phyloP scores from a whole-genome alignment of 2,797 vertebrate genomes.

The Philypnodon macrostomus region DNA sequence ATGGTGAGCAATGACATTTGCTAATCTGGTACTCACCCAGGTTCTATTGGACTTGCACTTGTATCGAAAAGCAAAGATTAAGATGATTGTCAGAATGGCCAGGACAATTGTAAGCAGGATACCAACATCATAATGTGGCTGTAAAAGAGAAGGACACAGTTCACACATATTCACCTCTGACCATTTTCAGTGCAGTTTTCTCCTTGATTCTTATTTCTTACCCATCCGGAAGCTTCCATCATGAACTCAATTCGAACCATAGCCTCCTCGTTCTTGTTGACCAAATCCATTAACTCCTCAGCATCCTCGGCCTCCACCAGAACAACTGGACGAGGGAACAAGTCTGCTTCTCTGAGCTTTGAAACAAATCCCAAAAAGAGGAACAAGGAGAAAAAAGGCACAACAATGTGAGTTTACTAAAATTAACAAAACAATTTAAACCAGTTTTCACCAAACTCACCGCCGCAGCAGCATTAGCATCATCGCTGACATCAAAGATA shows the following conservation, averaged over 20 bases:
- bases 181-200: not conserved
- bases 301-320: slow-evolving; percentile 86
- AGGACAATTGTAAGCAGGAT: slow-evolving; percentile 92
- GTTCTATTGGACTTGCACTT: slow-evolving; percentile 87
- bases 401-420: slow-evolving; percentile 4
- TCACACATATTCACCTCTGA: too few relatives aligned
- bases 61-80: slow-evolving; percentile 88
- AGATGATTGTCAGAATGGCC: slow-evolving; percentile 83
- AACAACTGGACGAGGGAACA: slow-evolving; percentile 85
- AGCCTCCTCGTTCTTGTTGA: slow-evolving; percentile 95
- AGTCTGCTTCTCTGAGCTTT: slow-evolving; percentile 84
- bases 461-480: slow-evolving; percentile 85
- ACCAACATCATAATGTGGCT: slow-evolving; percentile 91
- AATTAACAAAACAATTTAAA: too few relatives aligned
- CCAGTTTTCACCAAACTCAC: slow-evolving; percentile 64
- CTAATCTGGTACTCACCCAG: slow-evolving; percentile 83
- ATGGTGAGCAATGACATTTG: too few relatives aligned
- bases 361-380: slow-evolving; percentile 1
- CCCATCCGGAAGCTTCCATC: slow-evolving; percentile 81
- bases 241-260: slow-evolving; percentile 88
- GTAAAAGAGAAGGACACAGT: slow-evolving; percentile 1
- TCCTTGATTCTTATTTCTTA: slow-evolving; percentile 59
- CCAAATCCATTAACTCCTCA: slow-evolving; percentile 89
- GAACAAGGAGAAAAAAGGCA: not conserved
- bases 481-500: slow-evolving; percentile 93